These are phyloP conservation scores for Eubucco bourcierii DNA, from an alignment of 2,113 vertebrate genomes.

Conservation along the genomic window DNA sequence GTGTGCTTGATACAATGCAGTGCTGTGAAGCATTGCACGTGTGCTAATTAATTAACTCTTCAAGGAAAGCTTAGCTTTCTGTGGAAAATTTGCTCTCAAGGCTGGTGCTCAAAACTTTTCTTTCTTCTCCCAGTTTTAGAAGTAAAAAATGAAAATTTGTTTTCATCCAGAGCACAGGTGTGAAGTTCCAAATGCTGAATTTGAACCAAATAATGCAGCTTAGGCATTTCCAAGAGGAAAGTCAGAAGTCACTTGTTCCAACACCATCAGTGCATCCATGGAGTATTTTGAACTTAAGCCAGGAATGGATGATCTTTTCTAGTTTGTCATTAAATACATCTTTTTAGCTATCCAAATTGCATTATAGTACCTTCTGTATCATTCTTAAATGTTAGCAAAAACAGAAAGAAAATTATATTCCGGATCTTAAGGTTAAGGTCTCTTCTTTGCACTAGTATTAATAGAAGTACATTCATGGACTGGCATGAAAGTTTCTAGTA, in stretches of 20 bases:
- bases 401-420: not conserved
- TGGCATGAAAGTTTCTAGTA: not conserved
- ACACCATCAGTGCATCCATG: not conserved
- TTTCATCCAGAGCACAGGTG: not conserved
- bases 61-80: not conserved
- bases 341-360: not conserved
- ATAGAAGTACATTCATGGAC: too few species aligned
- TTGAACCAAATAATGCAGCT: not conserved
- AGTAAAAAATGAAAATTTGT: not conserved
- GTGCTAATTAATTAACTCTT: not conserved
- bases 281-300: not conserved
- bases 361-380: not conserved
- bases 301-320: not conserved
- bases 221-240: not conserved
- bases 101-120: not conserved
- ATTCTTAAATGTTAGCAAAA: not conserved
- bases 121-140: not conserved
- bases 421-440: not conserved
- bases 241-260: rapidly evolving
- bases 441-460: too few species aligned
- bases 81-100: not conserved
- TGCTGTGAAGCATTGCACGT: not conserved
- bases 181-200: not conserved
- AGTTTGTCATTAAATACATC: not conserved
- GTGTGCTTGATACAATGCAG: not conserved